Conservation (phyloP, 2,888 invertebrate species). For the Chymomyza fuscimana region DNA sequence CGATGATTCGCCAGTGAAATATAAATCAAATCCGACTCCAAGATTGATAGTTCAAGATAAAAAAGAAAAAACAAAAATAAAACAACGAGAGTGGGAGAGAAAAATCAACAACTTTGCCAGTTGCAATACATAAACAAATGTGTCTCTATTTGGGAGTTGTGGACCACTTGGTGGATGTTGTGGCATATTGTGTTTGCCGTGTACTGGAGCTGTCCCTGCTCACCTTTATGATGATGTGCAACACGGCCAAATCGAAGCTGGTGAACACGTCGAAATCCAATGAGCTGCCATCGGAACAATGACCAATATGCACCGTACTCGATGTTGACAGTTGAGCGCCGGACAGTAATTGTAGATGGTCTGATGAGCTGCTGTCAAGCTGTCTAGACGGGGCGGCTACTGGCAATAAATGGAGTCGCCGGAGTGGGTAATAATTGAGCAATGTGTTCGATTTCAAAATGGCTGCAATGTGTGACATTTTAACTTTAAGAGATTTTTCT, state of each 20-base stretch:
- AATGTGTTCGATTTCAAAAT: constrained; percentile 2
- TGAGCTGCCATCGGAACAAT: constrained; percentile 37
- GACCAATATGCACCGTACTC: constrained; percentile 24
- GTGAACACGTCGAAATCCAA: constrained; percentile 25
- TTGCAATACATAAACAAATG: constrained; percentile 47
- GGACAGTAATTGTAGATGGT: background rate
- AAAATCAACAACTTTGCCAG: constrained; percentile 30
- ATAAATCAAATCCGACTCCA: background rate
- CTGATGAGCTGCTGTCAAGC: background rate
- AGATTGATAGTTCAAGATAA: constrained; percentile 5
- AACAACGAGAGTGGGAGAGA: background rate
- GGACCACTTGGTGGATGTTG: constrained; percentile 70
- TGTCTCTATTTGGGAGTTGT: constrained; percentile 75
- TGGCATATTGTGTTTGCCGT: constrained; percentile 72
- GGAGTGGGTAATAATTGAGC: background rate
- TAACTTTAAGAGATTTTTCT: constrained; percentile 32
- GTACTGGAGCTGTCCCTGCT: constrained; percentile 71
- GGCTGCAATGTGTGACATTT: constrained; percentile 26
- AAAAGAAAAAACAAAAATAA: background rate
- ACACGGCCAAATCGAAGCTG: constrained; percentile 49
- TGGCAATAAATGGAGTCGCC: background rate
- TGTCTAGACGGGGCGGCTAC: constrained; percentile 4
- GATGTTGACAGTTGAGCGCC: background rate
- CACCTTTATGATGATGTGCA: constrained; percentile 71
- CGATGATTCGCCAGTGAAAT: background rate